Evolutionary conservation across 1,140 invertebrate genomes (phyloP).

Genomic region (Papilio machaon): DNA sequence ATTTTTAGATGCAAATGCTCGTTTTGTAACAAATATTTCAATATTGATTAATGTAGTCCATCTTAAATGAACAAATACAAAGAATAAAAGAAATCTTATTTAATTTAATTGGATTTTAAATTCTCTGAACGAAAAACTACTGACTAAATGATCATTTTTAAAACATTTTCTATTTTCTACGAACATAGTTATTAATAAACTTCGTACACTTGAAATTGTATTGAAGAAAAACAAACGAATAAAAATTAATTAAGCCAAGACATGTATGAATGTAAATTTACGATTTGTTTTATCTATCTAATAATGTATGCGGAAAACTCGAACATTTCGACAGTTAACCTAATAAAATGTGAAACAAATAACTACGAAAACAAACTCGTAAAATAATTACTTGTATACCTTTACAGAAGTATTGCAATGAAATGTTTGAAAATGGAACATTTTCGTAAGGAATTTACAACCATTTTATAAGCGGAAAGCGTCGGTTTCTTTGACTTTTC

Average conservation of each 20-base stretch:
- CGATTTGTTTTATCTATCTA: constrained; percentile 7
- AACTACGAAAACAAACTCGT: neutral
- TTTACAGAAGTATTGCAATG: neutral
- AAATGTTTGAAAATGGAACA: neutral
- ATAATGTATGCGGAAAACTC: constrained; percentile 3
- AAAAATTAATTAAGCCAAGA: constrained; percentile 1
- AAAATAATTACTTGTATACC: neutral
- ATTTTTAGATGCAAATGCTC: too few relatives aligned
- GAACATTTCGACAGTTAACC: neutral
- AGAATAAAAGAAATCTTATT: too few relatives aligned
- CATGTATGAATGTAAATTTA: constrained; percentile 6
- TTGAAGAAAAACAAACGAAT: constrained; percentile 4
- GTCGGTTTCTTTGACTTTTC: constrained; percentile 14
- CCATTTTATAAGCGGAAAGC: neutral
- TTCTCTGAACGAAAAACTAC: neutral
- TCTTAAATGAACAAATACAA: too few relatives aligned
- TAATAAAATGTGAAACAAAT: constrained; percentile 20
- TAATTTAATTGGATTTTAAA: too few relatives aligned
- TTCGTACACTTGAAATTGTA: neutral
- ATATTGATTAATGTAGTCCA: too few relatives aligned
- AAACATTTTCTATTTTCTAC: neutral
- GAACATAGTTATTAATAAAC: neutral
- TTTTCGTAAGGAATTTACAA: neutral
- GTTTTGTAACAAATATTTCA: too few relatives aligned
- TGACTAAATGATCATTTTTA: neutral